These are phyloP conservation scores for Scomber japonicus DNA, from an alignment of 2,113 vertebrate species.

Conservation along the genomic window DNA sequence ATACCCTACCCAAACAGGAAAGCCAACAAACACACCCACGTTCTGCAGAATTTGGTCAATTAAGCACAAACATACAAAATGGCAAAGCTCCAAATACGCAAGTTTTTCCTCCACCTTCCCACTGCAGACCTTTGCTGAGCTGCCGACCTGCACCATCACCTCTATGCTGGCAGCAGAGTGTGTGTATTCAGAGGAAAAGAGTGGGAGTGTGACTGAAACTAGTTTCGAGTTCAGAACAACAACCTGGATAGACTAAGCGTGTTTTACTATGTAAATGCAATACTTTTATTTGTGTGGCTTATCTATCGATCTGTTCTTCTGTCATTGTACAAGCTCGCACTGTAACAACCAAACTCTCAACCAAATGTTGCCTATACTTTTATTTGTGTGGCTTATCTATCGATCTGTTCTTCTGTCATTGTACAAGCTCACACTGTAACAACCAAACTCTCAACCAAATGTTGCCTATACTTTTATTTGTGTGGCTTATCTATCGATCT, in stretches of 20 bases:
- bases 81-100: neutral
- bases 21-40: neutral
- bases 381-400: neutral
- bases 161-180: neutral
- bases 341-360: neutral
- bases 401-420: neutral
- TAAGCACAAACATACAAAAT: constrained; percentile 3
- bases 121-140: neutral
- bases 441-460: neutral
- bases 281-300: neutral
- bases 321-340: neutral
- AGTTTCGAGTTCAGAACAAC: neutral
- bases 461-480: too few relatives aligned
- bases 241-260: constrained; percentile 1
- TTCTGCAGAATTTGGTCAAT: neutral
- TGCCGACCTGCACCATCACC: neutral
- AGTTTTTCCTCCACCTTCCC: neutral
- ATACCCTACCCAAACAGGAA: too few relatives aligned
- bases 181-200: neutral
- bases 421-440: too few relatives aligned
- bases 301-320: neutral
- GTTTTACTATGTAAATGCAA: neutral
- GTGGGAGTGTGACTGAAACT: neutral
- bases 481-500: neutral
- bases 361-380: neutral